Conservation (phyloP, 2,113 vertebrate genomes). For the Tyto alba region DNA sequence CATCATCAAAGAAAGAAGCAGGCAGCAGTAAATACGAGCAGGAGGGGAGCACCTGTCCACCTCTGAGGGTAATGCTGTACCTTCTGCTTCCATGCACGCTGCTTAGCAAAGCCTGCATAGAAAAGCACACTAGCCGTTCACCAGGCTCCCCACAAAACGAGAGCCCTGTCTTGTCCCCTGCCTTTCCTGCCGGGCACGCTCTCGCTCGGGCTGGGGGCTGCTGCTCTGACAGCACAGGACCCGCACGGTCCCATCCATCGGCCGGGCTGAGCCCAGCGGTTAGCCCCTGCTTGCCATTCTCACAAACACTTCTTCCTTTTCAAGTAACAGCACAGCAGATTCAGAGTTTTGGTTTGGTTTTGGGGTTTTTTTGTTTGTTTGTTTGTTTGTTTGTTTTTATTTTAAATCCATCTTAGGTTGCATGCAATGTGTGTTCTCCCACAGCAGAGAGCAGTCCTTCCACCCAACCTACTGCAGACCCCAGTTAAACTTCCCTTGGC, state of each 20-base stretch:
- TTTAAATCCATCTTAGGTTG: neutral
- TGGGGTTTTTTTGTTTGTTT: too few species aligned
- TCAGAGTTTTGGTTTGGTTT: accelerated
- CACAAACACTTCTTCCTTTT: neutral
- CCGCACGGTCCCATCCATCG: neutral
- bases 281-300: neutral
- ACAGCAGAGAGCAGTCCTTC: neutral
- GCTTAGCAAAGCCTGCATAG: neutral
- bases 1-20: constrained; percentile 30
- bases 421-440: neutral
- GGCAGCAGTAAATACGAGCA: neutral
- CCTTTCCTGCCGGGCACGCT: accelerated
- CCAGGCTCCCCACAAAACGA: neutral
- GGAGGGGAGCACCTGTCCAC: neutral
- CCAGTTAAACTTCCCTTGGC: neutral
- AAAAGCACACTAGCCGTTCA: neutral
- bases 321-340: neutral
- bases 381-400: too few species aligned
- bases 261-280: neutral
- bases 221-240: neutral
- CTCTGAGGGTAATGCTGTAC: neutral
- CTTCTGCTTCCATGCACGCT: neutral
- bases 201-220: neutral
- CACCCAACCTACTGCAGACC: neutral
- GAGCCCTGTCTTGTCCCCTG: neutral